phyloP scores from a whole-genome alignment of 2,113 vertebrate species.

The Aleadryas rufinucha region DNA sequence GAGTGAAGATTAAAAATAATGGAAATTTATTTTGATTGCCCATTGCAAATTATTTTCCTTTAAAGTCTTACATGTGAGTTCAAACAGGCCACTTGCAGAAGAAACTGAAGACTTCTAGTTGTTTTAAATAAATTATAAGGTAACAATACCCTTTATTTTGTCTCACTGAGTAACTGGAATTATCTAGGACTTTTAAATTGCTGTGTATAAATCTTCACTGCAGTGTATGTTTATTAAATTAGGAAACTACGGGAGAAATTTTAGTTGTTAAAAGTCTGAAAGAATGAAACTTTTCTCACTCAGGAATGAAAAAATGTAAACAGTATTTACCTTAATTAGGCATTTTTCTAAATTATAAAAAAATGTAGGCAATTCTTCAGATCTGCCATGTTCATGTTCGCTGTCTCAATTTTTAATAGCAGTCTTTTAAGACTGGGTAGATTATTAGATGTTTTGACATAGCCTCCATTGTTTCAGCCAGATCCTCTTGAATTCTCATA shows the following conservation, averaged over 20 bases:
- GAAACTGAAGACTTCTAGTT: background rate
- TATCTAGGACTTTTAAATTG: background rate
- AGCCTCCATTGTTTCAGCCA: background rate
- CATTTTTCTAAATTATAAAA: background rate
- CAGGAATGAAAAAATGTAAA: background rate
- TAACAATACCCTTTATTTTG: background rate
- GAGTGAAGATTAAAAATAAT: background rate
- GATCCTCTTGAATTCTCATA: background rate
- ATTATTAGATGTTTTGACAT: background rate
- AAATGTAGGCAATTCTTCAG: background rate
- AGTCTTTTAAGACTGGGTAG: background rate
- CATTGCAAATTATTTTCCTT: background rate
- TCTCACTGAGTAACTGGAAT: background rate
- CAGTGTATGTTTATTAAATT: background rate
- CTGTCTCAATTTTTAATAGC: background rate
- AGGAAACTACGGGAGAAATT: background rate
- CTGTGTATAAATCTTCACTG: background rate
- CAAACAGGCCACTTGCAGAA: background rate
- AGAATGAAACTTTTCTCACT: background rate
- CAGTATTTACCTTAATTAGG: rapidly evolving
- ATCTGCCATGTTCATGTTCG: background rate
- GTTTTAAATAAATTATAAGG: background rate
- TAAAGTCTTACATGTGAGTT: background rate
- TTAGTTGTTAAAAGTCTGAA: background rate
- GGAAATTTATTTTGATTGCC: background rate